A percentile compares a stretch with the other conserved stretches of the same genome.
Conservation (phyloP, 2,888 invertebrate genomes). For the Helicoverpa assulta region DNA sequence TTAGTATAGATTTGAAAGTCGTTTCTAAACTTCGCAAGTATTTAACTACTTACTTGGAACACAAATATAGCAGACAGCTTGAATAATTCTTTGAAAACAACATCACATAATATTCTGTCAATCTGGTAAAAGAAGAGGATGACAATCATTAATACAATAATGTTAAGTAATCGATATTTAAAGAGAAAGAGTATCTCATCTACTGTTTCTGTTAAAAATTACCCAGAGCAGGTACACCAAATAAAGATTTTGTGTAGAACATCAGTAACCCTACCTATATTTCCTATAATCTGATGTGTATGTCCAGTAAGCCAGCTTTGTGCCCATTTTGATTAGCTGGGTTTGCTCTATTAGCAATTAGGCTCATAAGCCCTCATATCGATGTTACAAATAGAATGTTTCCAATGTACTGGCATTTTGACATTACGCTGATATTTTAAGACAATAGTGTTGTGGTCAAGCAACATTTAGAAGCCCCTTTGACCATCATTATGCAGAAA, state of each 20-base stretch:
- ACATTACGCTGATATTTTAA: slow-evolving; percentile 1
- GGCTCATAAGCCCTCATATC: not conserved
- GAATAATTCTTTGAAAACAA: slow-evolving; percentile 1
- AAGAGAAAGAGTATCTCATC: no score
- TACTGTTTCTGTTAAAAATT: no score
- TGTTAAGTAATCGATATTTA: no score
- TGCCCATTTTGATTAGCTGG: slow-evolving; percentile 7
- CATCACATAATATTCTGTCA: not conserved
- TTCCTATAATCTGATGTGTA: not conserved
- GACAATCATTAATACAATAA: no score
- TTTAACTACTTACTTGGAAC: no score
- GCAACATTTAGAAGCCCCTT: no score
- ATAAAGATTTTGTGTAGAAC: not conserved
- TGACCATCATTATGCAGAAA: no score
- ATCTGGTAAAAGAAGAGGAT: not conserved
- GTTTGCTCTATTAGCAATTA: slow-evolving; percentile 3
- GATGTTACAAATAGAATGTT: slow-evolving; percentile 10
- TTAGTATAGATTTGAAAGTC: no score
- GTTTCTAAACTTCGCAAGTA: no score
- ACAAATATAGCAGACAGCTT: no score
- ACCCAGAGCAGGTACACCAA: no score
- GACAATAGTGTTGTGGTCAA: not conserved
- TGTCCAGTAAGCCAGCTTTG: slow-evolving; percentile 13
- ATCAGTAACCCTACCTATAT: not conserved
- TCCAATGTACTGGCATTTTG: not conserved